A percentile compares a stretch with the other conserved stretches of the same genome.
Evolutionary conservation across 2,113 vertebrate genomes (phyloP).

Genomic region (Rhinoderma darwinii): DNA sequence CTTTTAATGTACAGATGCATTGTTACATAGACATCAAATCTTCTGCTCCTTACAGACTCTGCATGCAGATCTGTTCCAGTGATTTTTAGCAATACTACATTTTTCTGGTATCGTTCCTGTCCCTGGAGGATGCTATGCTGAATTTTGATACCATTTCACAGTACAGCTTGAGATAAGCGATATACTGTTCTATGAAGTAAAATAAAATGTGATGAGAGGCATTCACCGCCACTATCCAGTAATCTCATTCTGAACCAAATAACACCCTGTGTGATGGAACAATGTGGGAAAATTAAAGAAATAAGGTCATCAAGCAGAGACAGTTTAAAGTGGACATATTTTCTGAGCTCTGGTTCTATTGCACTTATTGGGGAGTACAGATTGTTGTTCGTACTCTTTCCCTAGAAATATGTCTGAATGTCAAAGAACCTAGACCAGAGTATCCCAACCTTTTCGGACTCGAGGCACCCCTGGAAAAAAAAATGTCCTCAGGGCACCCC

Average conservation of each 20-base stretch:
- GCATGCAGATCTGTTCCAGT: background rate
- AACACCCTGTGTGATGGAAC: background rate
- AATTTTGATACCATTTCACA: background rate
- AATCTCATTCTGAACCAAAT: slow-evolving; percentile 7
- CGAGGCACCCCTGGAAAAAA: too few relatives aligned
- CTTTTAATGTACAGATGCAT: background rate
- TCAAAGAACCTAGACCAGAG: background rate
- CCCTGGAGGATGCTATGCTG: too few relatives aligned
- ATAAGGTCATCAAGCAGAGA: slow-evolving; percentile 38
- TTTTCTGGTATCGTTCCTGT: background rate
- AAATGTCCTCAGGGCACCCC: too few relatives aligned
- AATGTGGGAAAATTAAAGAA: slow-evolving; percentile 9
- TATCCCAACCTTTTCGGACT: too few relatives aligned
- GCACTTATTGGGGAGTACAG: background rate
- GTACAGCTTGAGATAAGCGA: background rate
- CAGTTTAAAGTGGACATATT: slow-evolving; percentile 23
- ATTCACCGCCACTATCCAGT: background rate
- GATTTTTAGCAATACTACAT: background rate
- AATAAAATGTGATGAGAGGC: slow-evolving; percentile 32
- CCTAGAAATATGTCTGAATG: background rate
- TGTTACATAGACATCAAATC: background rate
- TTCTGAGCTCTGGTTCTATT: background rate
- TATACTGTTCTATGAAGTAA: background rate
- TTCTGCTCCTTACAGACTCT: background rate
- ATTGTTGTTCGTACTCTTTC: background rate